A percentile compares a stretch with the other conserved stretches of the same genome.
Evolutionary conservation across 2,797 vertebrate genomes (phyloP).

Genomic region (Podarcis siculus): DNA sequence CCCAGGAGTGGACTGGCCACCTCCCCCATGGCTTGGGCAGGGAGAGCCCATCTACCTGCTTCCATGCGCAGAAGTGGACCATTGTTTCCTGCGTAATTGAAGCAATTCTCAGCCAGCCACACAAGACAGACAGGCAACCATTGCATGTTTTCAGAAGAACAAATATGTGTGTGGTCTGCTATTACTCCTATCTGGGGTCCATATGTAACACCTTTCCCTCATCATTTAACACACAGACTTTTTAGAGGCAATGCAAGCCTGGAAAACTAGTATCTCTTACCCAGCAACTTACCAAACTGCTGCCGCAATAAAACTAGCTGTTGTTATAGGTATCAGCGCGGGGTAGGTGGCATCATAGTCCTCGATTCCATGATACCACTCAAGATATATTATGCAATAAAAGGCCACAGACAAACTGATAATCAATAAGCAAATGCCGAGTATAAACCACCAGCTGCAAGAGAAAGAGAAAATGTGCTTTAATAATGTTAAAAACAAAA

Average conservation of each 20-base stretch:
- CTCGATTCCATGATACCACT: slow-evolving; percentile 89
- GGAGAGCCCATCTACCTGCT: no score
- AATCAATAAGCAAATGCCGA: slow-evolving; percentile 81
- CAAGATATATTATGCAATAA: slow-evolving; percentile 94
- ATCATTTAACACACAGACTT: neutral
- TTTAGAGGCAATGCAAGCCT: neutral
- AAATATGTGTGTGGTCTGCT: neutral
- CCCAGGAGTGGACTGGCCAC: no score
- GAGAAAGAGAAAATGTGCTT: neutral
- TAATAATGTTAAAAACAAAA: neutral
- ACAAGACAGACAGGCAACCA: no score
- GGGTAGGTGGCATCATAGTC: slow-evolving; percentile 92
- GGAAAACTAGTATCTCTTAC: neutral
- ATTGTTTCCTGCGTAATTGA: no score
- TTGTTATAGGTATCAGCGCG: slow-evolving; percentile 88
- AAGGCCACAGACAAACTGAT: slow-evolving; percentile 84
- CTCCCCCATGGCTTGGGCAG: no score
- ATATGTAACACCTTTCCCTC: neutral
- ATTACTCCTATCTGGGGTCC: neutral
- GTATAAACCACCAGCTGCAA: slow-evolving; percentile 89
- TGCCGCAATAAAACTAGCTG: slow-evolving; percentile 89
- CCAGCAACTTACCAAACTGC: slow-evolving; percentile 87
- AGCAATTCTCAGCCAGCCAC: no score
- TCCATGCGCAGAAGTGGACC: no score
- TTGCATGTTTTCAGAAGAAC: neutral